Evolutionary conservation across 2,888 invertebrate genomes (phyloP), one percentile per base, ranked within the genome.

Genomic region (Chloroclysta siterata): DNA sequence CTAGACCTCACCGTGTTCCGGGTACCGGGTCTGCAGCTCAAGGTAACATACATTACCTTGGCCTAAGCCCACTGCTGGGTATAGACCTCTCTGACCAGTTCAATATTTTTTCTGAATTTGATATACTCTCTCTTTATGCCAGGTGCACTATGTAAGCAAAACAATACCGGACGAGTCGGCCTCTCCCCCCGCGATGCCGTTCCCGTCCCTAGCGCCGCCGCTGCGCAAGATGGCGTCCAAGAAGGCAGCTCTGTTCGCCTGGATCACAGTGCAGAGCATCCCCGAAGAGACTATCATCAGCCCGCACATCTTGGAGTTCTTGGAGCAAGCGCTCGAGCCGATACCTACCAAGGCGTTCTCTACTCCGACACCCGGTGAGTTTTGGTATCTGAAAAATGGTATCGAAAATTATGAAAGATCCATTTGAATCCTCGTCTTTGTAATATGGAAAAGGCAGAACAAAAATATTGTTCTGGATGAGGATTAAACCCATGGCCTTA

Each of bases 231-330:
- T 94, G 60, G 95, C 96, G 71, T 95, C 94, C 60, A 99, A 98
- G 89, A 98, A 96, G 84, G 99, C 97, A 62, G 97, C 97, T 69
- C 90, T 99, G 71, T 97, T 98, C 93, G 96, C 98, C 0, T 99
- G 99, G 97, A 96, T 99, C 94, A 99, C 98, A 2, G 90, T 99
- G 70, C 98, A 99, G 89, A 98, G 98, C 80, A 98, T 99, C 75
- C 99, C 99, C 0, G 98, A 98, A 83, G 99, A 99, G 90, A 99
- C 99, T 29, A 96, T 99, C 73, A 98, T 99, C 80, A 98, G 98
- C 73, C 99, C 99, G 0, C 98, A 98, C 79, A 97, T 99, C 74
- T 94, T 99, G 58, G 98, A 99, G 88, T 99, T 99, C 88, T 88
- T 99, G 71, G 99, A 99, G 83, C 99, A 99, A 89, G 98, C 99